phyloP scores from a whole-genome alignment of 2,797 vertebrate species.

The Cryptoprocta ferox region DNA sequence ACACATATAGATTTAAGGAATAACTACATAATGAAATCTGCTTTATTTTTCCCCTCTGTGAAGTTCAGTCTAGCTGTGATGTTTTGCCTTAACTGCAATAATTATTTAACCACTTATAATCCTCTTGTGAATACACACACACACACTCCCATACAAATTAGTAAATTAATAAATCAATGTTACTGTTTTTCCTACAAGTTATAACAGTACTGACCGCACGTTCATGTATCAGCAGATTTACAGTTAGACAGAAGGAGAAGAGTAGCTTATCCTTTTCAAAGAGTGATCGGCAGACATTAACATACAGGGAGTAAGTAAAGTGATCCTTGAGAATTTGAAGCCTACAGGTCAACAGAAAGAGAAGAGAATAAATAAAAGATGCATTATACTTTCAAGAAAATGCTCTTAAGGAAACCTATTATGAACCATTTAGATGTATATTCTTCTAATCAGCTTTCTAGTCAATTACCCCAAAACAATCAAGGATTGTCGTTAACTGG shows the following conservation, averaged over 20 bases:
- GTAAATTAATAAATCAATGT: background rate
- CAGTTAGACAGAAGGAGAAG: slow-evolving; percentile 93
- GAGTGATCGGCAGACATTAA: slow-evolving; percentile 92
- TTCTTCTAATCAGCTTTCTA: slow-evolving; percentile 44
- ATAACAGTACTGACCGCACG: slow-evolving; percentile 85
- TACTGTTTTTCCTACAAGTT: background rate
- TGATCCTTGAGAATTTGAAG: slow-evolving; percentile 92
- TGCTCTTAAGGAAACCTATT: background rate
- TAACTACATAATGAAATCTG: background rate
- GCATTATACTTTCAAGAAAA: background rate
- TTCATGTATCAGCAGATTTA: slow-evolving; percentile 91
- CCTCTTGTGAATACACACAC: background rate
- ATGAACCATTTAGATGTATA: background rate
- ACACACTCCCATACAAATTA: background rate
- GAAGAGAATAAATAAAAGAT: slow-evolving; percentile 44
- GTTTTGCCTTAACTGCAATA: background rate
- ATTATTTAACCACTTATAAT: background rate
- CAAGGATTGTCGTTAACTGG: slow-evolving; percentile 46
- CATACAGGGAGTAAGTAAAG: slow-evolving; percentile 93
- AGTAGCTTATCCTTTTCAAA: slow-evolving; percentile 97
- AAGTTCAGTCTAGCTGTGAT: background rate
- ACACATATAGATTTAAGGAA: background rate
- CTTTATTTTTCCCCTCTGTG: background rate
- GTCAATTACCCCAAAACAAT: slow-evolving; percentile 53
- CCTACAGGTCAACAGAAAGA: slow-evolving; percentile 81